These are phyloP conservation scores for Seira musarum DNA, from an alignment of 2,888 invertebrate genomes.

Conservation along the genomic window DNA sequence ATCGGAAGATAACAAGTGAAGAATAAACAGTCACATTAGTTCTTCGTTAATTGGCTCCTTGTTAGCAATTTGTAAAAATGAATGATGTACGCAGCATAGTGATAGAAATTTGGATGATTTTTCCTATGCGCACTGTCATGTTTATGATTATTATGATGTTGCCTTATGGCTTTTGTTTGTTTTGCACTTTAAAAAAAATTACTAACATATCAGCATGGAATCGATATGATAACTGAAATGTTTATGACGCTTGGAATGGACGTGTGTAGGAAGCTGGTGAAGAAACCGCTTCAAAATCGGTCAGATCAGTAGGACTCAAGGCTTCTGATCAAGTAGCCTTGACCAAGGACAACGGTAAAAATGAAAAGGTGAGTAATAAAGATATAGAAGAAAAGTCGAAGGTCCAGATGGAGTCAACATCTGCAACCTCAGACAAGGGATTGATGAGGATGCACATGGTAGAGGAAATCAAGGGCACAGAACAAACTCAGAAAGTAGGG, in stretches of 20 bases:
- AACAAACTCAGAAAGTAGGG: constrained; percentile 22
- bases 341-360: constrained; percentile 72
- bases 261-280: constrained; percentile 54
- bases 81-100: too few species aligned
- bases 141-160: too few species aligned
- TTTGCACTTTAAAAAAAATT: too few species aligned
- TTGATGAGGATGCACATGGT: constrained; percentile 42
- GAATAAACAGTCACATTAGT: constrained; percentile 41
- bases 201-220: too few species aligned
- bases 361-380: constrained; percentile 69
- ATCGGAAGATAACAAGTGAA: too few species aligned
- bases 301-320: constrained; percentile 39
- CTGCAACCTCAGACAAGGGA: constrained; percentile 8
- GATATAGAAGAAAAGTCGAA: constrained; percentile 11
- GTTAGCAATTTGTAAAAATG: constrained; percentile 35
- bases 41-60: constrained; percentile 44
- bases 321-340: constrained; percentile 23
- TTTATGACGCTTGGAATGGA: too few species aligned
- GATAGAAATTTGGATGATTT: too few species aligned
- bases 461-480: constrained; percentile 27
- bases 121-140: too few species aligned
- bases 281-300: constrained; percentile 52
- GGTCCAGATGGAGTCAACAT: background rate
- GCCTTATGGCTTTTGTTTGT: too few species aligned
- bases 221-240: too few species aligned